Base-by-base conservation (phyloP, 2,113 vertebrate genomes). In the Dendropsophus ebraccatus region DNA sequence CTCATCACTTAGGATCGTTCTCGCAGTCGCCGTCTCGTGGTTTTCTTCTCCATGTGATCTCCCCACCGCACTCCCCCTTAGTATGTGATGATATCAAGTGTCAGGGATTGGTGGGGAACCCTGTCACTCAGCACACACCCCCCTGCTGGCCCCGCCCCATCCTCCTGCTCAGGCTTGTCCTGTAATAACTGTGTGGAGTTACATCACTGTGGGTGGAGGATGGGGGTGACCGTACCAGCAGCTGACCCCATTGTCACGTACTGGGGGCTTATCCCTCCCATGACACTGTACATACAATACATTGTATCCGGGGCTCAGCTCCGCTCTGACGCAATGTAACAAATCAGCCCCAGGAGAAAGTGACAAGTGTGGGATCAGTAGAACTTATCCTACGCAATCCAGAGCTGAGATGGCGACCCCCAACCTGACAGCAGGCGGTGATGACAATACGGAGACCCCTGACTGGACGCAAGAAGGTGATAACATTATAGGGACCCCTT, bases 201-300 rank as follows among this genome's bases (percentile, higher is more conserved):
- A 82, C 80, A 82, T 82, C 80, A 82, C 56, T 65, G 28, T 28
- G 58, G n/a, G n/a, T n/a, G n/a, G n/a, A n/a, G n/a, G n/a, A n/a
- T n/a, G n/a, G n/a, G n/a, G n/a, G n/a, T n/a, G n/a, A n/a, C n/a
- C n/a, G n/a, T n/a, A n/a, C 58, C 28, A 11, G 56, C 78, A 45
- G 54, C 60, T 82, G 80, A 82, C 80, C 56, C 80, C 45, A 69
- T 23, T 30, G 0, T 14, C 25, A 23, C 28, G n/a, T 16, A 50
- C 16, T 28, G 58, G 0, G 21, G 60, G 14, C 16, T 82, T 82
- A 82, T 69, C 80, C 80, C 60, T 32, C 45, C 23, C 2, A 7
- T 4, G 35, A 16, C 60, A n/a, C n/a, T n/a, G n/a, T n/a, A n/a
- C n/a, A n/a, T n/a, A n/a, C 32, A 23, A 12, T 21, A 72, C 35